Base-by-base conservation (phyloP, 2,888 invertebrate species). In the Eupithecia exiguata region DNA sequence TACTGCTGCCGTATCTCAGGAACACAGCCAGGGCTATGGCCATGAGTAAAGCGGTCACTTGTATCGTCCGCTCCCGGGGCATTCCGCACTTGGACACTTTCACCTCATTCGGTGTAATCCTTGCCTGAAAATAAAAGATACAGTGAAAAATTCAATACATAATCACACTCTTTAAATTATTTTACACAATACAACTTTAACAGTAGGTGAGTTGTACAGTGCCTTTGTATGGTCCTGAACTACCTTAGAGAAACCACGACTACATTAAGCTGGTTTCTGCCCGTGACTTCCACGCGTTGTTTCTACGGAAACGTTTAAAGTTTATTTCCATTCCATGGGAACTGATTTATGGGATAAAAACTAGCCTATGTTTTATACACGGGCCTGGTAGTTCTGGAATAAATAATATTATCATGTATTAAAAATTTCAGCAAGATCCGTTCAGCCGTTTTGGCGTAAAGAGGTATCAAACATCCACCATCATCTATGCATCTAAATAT, bases 11-110 rank as follows among this genome's bases (percentile, higher is more conserved):
- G 77, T 89, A 90, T 80, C 85, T 83, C 72, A 92, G 77, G 80
- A 89, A 92, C 68, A 95, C 84, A 70, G 93, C 78, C 21, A 95
- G 87, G 36, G 86, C 83, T n/a, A 96, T 91, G 46, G 93, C 79
- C 83, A 96, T 91, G 82, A 97, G 96, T 49, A 96, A 90, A 43
- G 88, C 92, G 0, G 92, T 89, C 68, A 88, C 89, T 69, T 96
- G 95, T 66, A 98, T 96, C 16, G 97, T 97, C 75, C 95, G 95
- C 91, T 98, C 98, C 74, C 95, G 93, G 1, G 98, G 97, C 96
- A 99, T 95, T 80, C 96, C 96, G 88, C 99, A 99, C 88, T 98
- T 97, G 75, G 95, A 92, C 68, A 98, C 95, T 53, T 96, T 95
- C 88, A 96, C 96, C 85, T 97, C 96, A 78, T 96, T 95, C 0